Percentiles rank a stretch among this genome's conserved stretches.
phyloP scores from a whole-genome alignment of 1,140 invertebrate genomes.

The Dinoponera quadriceps region DNA sequence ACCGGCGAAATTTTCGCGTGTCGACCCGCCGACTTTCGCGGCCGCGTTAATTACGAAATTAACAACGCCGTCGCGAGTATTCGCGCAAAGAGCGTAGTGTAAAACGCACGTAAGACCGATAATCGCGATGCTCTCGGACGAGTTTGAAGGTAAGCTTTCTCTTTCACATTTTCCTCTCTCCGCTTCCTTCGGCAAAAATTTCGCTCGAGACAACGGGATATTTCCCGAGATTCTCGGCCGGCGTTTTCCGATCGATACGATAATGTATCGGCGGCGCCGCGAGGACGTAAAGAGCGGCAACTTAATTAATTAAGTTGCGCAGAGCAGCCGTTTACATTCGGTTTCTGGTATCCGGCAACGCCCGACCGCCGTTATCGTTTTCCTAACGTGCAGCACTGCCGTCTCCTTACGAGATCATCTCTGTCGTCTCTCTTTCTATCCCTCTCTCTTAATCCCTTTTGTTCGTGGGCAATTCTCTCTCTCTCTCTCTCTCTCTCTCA shows the following conservation, averaged over 20 bases:
- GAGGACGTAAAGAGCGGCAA: constrained; percentile 50
- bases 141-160: background rate
- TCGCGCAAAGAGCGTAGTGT: no score
- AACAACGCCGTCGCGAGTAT: background rate
- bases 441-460: background rate
- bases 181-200: constrained; percentile 5
- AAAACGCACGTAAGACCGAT: background rate
- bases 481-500: no score
- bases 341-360: constrained; percentile 68
- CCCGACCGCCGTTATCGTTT: constrained; percentile 71
- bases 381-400: constrained; percentile 77
- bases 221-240: constrained; percentile 26
- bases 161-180: background rate
- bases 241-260: constrained; percentile 10
- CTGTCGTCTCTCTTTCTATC: constrained; percentile 53
- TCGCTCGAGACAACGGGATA: background rate
- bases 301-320: constrained; percentile 81
- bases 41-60: constrained; percentile 19
- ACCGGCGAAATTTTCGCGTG: background rate
- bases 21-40: background rate
- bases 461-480: no score
- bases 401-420: constrained; percentile 69
- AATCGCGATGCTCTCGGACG: background rate
- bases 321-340: constrained; percentile 77
- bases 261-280: constrained; percentile 42